Conservation (phyloP, 1,140 invertebrate species). For the Habropoda laboriosa region DNA sequence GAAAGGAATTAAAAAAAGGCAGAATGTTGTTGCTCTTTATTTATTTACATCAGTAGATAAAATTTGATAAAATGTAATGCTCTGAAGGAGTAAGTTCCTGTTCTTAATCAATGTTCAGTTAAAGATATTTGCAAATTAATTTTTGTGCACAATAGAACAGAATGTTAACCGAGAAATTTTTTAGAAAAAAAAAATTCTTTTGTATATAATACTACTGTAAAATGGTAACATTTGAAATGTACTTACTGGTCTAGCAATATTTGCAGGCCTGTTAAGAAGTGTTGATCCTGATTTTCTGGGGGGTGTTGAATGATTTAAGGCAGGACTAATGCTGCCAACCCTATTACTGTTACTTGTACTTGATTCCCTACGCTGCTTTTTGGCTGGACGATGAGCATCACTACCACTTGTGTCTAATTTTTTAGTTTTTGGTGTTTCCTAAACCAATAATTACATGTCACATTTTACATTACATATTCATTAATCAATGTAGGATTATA, state of each 20-base stretch:
- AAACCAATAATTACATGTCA: slow-evolving; percentile 34
- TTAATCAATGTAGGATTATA: neutral
- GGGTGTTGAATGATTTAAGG: slow-evolving; percentile 83
- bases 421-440: slow-evolving; percentile 78
- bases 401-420: slow-evolving; percentile 71
- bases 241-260: slow-evolving; percentile 87
- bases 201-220: neutral
- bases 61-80: too few species aligned
- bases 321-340: slow-evolving; percentile 75
- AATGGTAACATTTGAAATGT: slow-evolving; percentile 41
- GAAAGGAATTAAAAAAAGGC: neutral
- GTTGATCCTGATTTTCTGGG: slow-evolving; percentile 83
- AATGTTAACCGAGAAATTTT: neutral
- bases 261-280: slow-evolving; percentile 86
- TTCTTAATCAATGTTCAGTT: neutral
- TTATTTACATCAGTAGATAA: slow-evolving; percentile 16
- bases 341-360: slow-evolving; percentile 75
- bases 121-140: neutral
- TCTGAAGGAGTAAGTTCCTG: neutral
- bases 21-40: slow-evolving; percentile 8
- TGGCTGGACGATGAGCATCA: slow-evolving; percentile 72
- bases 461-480: neutral
- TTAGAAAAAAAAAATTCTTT: neutral
- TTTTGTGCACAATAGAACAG: neutral
- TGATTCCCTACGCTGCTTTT: slow-evolving; percentile 78